Evolutionary conservation across 2,113 vertebrate genomes (phyloP), one percentile per base, ranked within the genome.

Genomic region (Megaceryle torquata): DNA sequence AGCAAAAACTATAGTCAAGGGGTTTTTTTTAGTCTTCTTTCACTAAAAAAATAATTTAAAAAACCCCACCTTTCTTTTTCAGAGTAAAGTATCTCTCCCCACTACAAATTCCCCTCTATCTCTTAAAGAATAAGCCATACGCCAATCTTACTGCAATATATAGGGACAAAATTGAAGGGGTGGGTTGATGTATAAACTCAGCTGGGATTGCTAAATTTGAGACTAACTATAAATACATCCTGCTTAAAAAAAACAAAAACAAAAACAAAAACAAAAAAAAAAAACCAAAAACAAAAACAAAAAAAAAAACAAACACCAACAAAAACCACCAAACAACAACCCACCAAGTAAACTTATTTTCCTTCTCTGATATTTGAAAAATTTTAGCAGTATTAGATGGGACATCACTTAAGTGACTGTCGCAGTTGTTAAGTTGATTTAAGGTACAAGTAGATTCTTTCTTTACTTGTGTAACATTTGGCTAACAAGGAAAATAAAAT

Each of bases 81-180:
- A 89, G 6, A 71, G 4, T 1, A 60, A 65, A 61, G 1, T 6
- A 56, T 13, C 5, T 19, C 5, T 20, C 9, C 1, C 17, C 2
- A 15, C 12, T 3, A 4, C 19, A 43, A 12, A 19, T 1, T 26
- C 15, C 16, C 3, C 15, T 0, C 13, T 1, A 3, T 4, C 6
- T 26, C 20, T 20, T 44, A 17, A 39, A n/a, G 20, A 13, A 6
- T 0, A 24, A 1, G 3, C 5, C 2, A 4, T 0, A 1, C 0
- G 1, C 6, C 2, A 0, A 12, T 50, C 39, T 48, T 19, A 77
- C 15, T 16, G 41, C 21, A 76, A 64, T 82, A 82, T 93, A 69
- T 69, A 82, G 56, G 28, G 44, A 39, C 43, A 79, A 29, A 51
- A 86, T 50, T 15, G 3, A 80, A 26, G 21, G 15, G 24, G 39